Percentiles rank a stretch among this genome's conserved stretches.
These are phyloP conservation scores for Nycticryphes semicollaris DNA, from an alignment of 2,113 vertebrate species.

Conservation along the genomic window DNA sequence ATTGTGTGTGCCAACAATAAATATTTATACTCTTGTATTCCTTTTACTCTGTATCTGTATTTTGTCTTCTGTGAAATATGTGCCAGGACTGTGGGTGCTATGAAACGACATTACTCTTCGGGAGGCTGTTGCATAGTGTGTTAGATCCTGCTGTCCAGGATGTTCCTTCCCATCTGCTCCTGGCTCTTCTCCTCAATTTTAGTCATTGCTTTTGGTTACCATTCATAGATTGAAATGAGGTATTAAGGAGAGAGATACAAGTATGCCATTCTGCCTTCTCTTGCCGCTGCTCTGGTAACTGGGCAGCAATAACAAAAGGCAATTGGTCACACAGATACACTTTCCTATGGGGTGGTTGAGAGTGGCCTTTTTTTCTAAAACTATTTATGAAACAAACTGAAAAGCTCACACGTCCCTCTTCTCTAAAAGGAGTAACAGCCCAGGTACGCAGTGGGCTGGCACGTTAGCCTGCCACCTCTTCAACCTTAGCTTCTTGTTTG, in stretches of 20 bases:
- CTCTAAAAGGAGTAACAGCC: background rate
- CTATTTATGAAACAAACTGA: background rate
- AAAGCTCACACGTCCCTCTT: background rate
- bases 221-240: slow-evolving; percentile 3
- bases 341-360: background rate
- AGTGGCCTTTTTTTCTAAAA: background rate
- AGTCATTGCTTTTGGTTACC: background rate
- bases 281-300: background rate
- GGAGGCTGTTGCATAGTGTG: background rate
- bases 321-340: background rate
- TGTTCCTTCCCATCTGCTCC: slow-evolving; percentile 53
- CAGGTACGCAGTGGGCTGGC: background rate
- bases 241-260: background rate
- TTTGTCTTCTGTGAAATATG: background rate
- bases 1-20: slow-evolving; percentile 14
- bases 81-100: slow-evolving; percentile 26
- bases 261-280: background rate
- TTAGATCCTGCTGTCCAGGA: slow-evolving; percentile 46
- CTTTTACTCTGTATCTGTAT: slow-evolving; percentile 8
- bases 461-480: background rate
- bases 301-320: background rate
- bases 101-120: slow-evolving; percentile 1
- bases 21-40: slow-evolving; percentile 39
- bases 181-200: slow-evolving; percentile 8
- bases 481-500: background rate